phyloP scores from a whole-genome alignment of 2,797 vertebrate species.

The Phrynocephalus vlangalii region DNA sequence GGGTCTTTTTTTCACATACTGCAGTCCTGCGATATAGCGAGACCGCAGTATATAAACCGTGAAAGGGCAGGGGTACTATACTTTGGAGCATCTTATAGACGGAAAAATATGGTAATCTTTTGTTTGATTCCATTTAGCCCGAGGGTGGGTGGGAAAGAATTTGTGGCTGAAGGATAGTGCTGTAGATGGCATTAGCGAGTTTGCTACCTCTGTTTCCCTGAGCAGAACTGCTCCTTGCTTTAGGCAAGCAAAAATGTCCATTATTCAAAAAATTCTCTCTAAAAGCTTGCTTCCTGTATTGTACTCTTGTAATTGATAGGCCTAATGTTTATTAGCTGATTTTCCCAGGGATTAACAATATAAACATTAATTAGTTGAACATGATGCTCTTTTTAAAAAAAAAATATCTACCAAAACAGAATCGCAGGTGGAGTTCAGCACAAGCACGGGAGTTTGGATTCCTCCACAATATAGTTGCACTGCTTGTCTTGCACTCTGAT shows the following conservation, averaged over 20 bases:
- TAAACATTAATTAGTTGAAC: neutral
- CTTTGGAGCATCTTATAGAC: no score
- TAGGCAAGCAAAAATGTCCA: neutral
- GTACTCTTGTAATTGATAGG: neutral
- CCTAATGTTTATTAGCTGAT: neutral
- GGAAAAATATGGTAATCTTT: no score
- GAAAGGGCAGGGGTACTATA: no score
- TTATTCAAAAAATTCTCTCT: neutral
- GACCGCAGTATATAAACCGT: no score
- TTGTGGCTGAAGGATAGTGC: neutral
- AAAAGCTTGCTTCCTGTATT: neutral
- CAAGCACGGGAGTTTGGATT: slow-evolving; percentile 97
- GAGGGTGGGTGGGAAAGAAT: no score
- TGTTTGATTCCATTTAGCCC: no score
- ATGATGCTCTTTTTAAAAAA: slow-evolving; percentile 1
- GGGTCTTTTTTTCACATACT: no score
- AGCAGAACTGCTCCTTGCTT: neutral
- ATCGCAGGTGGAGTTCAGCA: slow-evolving; percentile 97
- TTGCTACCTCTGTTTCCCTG: neutral
- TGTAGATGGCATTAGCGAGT: neutral
- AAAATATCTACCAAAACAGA: slow-evolving; percentile 77
- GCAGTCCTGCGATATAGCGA: no score
- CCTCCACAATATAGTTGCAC: slow-evolving; percentile 93
- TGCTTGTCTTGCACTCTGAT: slow-evolving; percentile 93
- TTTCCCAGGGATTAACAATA: neutral